A percentile compares a stretch with the other conserved stretches of the same genome.
These are phyloP conservation scores for Porites cylindrica DNA, from an alignment of 92 coral and sea anemone genomes.

Conservation along the genomic window DNA sequence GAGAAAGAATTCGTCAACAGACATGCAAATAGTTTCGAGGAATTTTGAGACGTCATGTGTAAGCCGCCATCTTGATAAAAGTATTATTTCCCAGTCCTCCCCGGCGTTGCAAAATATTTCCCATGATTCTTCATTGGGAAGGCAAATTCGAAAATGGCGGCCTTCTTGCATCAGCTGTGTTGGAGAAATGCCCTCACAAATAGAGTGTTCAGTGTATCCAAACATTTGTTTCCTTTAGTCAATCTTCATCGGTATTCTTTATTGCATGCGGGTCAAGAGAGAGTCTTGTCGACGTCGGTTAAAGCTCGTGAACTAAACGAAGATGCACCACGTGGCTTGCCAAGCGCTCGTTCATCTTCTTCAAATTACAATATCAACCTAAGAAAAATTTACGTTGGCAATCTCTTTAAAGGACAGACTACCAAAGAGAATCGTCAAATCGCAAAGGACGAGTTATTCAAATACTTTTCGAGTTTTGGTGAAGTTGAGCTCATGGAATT, in stretches of 20 bases:
- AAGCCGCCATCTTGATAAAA: not conserved
- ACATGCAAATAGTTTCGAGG: not conserved
- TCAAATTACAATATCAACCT: not conserved
- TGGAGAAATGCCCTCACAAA: not conserved
- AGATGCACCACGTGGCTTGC: not conserved
- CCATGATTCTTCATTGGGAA: not conserved
- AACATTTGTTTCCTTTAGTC: not conserved
- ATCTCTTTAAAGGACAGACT: not conserved
- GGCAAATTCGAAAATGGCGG: slow-evolving; percentile 1
- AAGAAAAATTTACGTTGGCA: slow-evolving; percentile 13
- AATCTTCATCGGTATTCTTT: not conserved
- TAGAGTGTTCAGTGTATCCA: not conserved
- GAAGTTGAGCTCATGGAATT: slow-evolving; percentile 15
- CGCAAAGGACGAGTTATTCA: not conserved
- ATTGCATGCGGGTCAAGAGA: not conserved
- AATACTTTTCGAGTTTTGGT: slow-evolving; percentile 30
- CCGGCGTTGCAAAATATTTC: not conserved
- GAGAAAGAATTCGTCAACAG: not conserved
- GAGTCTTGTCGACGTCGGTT: not conserved
- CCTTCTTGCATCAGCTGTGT: not conserved
- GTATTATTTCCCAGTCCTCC: not conserved
- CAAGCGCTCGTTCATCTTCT: not conserved
- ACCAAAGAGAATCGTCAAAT: not conserved
- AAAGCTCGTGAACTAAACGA: not conserved
- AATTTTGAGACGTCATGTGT: not conserved